Conservation (phyloP, 2,797 vertebrate species). For the Argya squamiceps region DNA sequence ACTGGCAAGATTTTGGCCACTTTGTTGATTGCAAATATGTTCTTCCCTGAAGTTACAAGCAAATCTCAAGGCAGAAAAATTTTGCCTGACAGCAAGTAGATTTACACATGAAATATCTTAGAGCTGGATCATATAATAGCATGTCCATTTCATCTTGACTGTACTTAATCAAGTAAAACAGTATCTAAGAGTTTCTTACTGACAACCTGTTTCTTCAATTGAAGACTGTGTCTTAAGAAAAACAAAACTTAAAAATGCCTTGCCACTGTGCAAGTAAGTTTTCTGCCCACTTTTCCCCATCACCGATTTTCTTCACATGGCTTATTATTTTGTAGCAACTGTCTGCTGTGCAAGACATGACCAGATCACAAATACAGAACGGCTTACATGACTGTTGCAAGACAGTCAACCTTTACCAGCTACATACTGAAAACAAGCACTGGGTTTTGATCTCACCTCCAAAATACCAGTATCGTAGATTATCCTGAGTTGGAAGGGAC, state of each 20-base stretch:
- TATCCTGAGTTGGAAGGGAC: not conserved
- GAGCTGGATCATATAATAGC: not conserved
- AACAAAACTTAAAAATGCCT: not conserved
- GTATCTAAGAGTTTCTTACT: not conserved
- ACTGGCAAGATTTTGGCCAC: not conserved
- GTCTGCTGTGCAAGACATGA: not conserved
- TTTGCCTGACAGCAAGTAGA: not conserved
- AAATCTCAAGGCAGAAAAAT: not conserved
- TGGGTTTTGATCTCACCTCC: not conserved
- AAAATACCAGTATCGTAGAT: not conserved
- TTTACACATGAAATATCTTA: not conserved
- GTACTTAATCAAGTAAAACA: not conserved
- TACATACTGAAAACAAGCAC: not conserved
- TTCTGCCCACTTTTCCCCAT: not conserved
- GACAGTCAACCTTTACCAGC: not conserved
- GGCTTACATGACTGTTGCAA: accelerated
- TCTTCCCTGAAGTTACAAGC: not conserved
- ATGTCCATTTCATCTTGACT: not conserved
- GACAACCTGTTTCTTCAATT: not conserved
- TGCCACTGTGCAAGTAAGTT: not conserved
- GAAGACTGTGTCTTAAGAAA: not conserved
- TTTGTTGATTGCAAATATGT: not conserved
- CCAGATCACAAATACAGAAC: not conserved
- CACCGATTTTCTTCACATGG: not conserved
- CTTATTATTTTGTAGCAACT: not conserved